Base-by-base conservation (phyloP, 2,797 vertebrate genomes). In the Aphelocoma californica region DNA sequence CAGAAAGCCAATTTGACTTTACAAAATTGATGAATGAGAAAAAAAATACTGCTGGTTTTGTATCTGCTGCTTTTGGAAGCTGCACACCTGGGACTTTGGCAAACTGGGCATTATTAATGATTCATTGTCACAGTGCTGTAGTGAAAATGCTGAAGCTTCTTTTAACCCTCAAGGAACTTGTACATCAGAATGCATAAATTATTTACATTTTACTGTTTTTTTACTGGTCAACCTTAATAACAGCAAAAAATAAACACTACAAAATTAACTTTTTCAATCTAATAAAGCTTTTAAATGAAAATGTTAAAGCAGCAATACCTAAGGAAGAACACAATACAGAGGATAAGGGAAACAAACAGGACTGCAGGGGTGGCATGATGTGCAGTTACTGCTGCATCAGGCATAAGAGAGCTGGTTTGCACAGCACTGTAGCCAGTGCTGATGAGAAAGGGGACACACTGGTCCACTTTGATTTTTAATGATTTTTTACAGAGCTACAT, bases 21-120 rank as follows among this genome's bases (percentile, higher is more conserved):
- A 78, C 14, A 74, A 71, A 93, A 67, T 7, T 94, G 89, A 92
- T 92, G 85, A 92, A 94, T 71, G 32, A 67, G 50, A 34, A 91
- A 89, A 90, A 50, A 60, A 56, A 62, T 19, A 38, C 28, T 42
- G 10, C 44, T 84, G 25, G 1, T 44, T 81, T 89, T 77, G 13
- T 75, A 54, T 61, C 80, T 74, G 21, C 54, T 93, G 47, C 16
- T 93, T 94, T 67, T 71, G 65, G 69, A 90, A 91, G 53, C 32
- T 78, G 36, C 0, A 4, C 12, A 7, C 47, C 56, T 69, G 77
- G 70, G 77, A 86, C 36, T 81, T 38, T 40, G 77, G 54, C 23
- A 90, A 40, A 75, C n/a, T 57, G 65, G 34, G 54, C 18, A 75
- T 72, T 14, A 4, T 6, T 71, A 92, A 61, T 79, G 54, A 90